Percentiles rank a stretch among this genome's conserved stretches.
These are phyloP conservation scores for Scytalopus superciliaris DNA, from an alignment of 2,113 vertebrate genomes.

Conservation along the genomic window DNA sequence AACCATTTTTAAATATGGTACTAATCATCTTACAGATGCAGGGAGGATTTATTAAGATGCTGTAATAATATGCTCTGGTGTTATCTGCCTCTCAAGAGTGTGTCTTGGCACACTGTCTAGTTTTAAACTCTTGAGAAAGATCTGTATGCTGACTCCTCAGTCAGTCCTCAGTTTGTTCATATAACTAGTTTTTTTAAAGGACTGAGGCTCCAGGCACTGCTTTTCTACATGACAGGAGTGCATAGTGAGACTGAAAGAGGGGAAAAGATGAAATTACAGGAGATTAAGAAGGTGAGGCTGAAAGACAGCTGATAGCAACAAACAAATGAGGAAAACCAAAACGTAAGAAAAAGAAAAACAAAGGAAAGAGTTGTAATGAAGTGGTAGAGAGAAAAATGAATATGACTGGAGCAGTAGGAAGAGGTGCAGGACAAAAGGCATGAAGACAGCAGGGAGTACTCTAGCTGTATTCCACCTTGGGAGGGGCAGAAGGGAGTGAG, in stretches of 20 bases:
- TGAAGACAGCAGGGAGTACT: background rate
- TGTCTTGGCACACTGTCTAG: background rate
- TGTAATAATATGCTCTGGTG: background rate
- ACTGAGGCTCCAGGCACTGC: background rate
- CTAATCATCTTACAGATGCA: background rate
- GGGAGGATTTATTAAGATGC: background rate
- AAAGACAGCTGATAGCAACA: background rate
- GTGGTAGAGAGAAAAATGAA: background rate
- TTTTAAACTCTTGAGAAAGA: background rate
- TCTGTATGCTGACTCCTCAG: background rate
- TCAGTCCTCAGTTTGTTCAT: background rate
- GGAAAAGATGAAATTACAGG: background rate
- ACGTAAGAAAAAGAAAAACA: background rate
- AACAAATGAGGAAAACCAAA: background rate
- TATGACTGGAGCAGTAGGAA: background rate
- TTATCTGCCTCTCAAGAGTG: background rate
- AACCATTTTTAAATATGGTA: background rate
- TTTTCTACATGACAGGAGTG: background rate
- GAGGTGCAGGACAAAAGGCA: background rate
- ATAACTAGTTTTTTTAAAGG: background rate
- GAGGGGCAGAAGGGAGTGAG: background rate
- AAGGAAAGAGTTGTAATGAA: background rate
- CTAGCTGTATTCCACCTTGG: background rate
- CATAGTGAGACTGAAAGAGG: background rate
- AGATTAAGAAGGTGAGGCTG: background rate